These are phyloP conservation scores for Orthosia incerta DNA, from an alignment of 2,888 invertebrate species.

Conservation along the genomic window DNA sequence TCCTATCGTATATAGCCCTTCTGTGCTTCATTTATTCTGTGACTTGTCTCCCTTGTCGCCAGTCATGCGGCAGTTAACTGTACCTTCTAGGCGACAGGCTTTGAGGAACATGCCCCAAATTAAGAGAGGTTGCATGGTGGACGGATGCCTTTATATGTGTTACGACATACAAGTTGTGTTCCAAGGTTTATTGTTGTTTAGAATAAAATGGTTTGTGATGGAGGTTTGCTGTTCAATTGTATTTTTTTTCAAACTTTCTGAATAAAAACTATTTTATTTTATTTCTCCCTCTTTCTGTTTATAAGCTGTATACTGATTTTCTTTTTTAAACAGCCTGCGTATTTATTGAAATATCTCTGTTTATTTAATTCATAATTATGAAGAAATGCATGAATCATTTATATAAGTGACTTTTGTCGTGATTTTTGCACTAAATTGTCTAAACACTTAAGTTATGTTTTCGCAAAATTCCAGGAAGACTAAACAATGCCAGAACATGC, in stretches of 20 bases:
- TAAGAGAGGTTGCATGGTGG: conserved; percentile 26
- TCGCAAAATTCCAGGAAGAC: neutral
- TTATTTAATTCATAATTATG: neutral
- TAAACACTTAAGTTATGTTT: neutral
- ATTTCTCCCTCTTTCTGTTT: neutral
- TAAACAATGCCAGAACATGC: neutral
- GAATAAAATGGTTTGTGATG: neutral
- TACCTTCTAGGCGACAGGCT: conserved; percentile 47
- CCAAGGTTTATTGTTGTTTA: neutral
- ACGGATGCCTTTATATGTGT: conserved; percentile 12
- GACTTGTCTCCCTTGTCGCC: conserved; percentile 54
- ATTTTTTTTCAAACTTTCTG: neutral
- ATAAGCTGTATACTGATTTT: no score
- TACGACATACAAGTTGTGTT: neutral
- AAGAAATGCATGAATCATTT: neutral
- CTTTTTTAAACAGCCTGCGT: neutral
- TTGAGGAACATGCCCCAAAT: conserved; percentile 48
- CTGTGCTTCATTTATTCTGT: neutral
- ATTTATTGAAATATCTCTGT: neutral
- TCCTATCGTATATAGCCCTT: neutral
- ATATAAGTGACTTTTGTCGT: neutral
- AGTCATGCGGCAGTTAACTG: conserved; percentile 64
- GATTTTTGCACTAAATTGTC: neutral
- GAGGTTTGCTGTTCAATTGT: neutral
- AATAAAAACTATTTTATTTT: no score